Percentiles rank a stretch among this genome's conserved stretches.
Evolutionary conservation across 2,888 invertebrate genomes (phyloP).

Genomic region (Nomada flava): DNA sequence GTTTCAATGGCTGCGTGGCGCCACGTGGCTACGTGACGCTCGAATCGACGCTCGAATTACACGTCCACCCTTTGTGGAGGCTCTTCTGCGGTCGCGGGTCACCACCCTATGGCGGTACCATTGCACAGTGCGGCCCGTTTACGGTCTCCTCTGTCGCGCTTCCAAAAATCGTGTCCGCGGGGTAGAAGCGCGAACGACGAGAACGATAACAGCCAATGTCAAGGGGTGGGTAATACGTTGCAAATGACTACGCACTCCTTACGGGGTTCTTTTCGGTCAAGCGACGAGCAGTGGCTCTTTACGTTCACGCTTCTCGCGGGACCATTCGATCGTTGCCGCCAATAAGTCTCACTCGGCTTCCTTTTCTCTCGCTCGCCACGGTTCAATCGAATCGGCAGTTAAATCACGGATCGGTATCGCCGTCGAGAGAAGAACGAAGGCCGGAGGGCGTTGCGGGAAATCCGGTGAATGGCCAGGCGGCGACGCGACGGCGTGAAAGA

Average conservation of each 20-base stretch:
- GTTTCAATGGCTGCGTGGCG: slow-evolving; percentile 43
- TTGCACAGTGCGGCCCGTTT: slow-evolving; percentile 64
- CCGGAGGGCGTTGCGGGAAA: background rate
- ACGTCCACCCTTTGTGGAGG: slow-evolving; percentile 63
- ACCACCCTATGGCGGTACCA: slow-evolving; percentile 65
- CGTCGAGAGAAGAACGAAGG: background rate
- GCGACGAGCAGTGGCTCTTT: no score
- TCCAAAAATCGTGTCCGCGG: slow-evolving; percentile 63
- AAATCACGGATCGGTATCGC: background rate
- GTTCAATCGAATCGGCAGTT: background rate
- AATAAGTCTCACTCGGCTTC: no score
- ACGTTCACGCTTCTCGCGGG: no score
- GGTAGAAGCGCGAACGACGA: slow-evolving; percentile 51
- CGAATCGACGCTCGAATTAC: slow-evolving; percentile 72
- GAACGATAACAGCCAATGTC: slow-evolving; percentile 25
- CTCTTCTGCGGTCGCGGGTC: slow-evolving; percentile 69
- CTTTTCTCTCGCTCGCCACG: no score
- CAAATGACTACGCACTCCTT: slow-evolving; percentile 2
- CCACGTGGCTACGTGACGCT: slow-evolving; percentile 51
- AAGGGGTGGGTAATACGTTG: slow-evolving; percentile 22
- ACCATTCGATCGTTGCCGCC: no score
- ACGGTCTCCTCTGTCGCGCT: slow-evolving; percentile 47
- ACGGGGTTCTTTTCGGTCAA: background rate
- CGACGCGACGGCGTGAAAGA: slow-evolving; percentile 16
- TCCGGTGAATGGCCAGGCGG: slow-evolving; percentile 18